Evolutionary conservation across 2,113 vertebrate genomes (phyloP).

Genomic region (Charadrius vociferus): DNA sequence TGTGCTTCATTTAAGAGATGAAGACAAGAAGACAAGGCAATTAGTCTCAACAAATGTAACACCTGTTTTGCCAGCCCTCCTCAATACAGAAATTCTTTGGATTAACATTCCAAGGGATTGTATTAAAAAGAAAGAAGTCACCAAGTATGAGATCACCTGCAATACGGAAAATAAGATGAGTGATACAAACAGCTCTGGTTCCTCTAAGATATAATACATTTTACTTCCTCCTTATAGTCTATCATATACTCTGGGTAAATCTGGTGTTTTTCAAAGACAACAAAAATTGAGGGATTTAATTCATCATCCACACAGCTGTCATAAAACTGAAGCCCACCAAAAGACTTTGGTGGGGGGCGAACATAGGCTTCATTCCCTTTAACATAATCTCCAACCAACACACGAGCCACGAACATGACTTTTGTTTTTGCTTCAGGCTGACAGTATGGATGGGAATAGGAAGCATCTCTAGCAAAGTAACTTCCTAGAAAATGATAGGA

Average conservation of each 20-base stretch:
- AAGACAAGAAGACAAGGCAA: neutral
- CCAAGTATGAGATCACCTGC: neutral
- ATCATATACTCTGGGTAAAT: constrained; percentile 73
- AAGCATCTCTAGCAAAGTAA: constrained; percentile 85
- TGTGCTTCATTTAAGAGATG: neutral
- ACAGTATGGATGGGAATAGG: constrained; percentile 74
- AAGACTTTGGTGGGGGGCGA: constrained; percentile 56
- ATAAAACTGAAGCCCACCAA: constrained; percentile 46
- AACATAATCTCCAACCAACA: constrained; percentile 75
- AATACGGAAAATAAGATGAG: neutral
- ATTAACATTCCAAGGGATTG: neutral
- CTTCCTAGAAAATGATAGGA: constrained; percentile 71
- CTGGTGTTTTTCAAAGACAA: constrained; percentile 66
- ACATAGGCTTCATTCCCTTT: constrained; percentile 41
- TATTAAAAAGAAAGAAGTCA: neutral
- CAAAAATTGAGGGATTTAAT: constrained; percentile 46
- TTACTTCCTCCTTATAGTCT: constrained; percentile 60
- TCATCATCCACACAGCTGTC: constrained; percentile 82
- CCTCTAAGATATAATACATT: constrained; percentile 34
- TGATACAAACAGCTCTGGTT: neutral
- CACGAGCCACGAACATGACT: constrained; percentile 79
- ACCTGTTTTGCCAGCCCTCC: neutral
- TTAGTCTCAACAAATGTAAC: neutral
- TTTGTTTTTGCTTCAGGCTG: neutral
- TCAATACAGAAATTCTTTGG: neutral